Percentiles rank a stretch among this genome's conserved stretches.
These are phyloP conservation scores for Gerosis bhagava DNA, from an alignment of 2,888 invertebrate species.

Conservation along the genomic window DNA sequence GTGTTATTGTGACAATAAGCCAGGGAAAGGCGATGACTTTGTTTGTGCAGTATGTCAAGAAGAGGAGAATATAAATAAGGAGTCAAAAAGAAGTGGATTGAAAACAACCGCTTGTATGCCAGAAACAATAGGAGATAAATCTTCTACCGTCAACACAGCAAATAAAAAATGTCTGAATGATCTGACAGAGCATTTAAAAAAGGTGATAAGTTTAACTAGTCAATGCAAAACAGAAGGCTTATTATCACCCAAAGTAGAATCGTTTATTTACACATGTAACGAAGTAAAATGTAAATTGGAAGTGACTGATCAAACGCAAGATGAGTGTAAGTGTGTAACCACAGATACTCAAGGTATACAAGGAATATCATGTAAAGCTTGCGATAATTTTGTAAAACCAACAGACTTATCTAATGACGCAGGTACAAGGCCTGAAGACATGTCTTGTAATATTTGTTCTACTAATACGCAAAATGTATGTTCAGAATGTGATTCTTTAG, in stretches of 20 bases:
- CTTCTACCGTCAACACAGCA: conserved; percentile 1
- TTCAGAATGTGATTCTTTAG: conserved; percentile 24
- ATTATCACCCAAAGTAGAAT: conserved; percentile 30
- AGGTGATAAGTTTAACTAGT: conserved; percentile 33
- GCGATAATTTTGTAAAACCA: too few species aligned
- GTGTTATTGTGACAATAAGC: conserved; percentile 13
- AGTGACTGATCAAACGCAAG: conserved; percentile 24
- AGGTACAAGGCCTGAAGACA: too few species aligned
- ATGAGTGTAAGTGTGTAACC: not conserved
- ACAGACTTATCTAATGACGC: too few species aligned
- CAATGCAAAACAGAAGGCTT: conserved; percentile 31
- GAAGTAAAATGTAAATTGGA: conserved; percentile 37
- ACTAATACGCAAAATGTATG: too few species aligned
- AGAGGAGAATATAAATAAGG: conserved; percentile 6
- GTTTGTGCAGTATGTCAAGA: conserved; percentile 20
- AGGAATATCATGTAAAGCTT: not conserved
- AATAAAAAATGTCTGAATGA: conserved; percentile 10
- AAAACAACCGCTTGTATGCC: not conserved
- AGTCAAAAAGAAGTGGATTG: not conserved
- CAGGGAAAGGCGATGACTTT: conserved; percentile 14
- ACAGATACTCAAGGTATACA: not conserved
- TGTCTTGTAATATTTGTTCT: too few species aligned
- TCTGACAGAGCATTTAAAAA: conserved; percentile 33
- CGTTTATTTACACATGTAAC: conserved; percentile 36
- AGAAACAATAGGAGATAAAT: conserved; percentile 9